Conservation (phyloP, 2,888 invertebrate species). For the Eulithis testata region DNA sequence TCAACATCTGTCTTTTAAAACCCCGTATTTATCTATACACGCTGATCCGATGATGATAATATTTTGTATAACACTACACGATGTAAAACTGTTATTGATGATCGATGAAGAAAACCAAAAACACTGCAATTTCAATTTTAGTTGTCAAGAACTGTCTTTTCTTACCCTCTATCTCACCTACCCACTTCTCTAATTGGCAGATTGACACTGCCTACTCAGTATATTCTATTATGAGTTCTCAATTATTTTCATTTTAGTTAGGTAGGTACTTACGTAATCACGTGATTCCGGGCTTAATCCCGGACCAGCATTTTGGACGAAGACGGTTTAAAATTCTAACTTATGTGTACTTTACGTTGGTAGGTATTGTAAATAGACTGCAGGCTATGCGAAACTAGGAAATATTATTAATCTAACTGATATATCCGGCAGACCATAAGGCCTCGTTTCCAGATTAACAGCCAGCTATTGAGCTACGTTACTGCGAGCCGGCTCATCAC, state of each 20-base stretch:
- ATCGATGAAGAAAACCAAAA: too few species aligned
- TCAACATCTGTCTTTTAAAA: not conserved
- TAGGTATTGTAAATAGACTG: too few species aligned
- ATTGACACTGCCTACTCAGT: slow-evolving; percentile 51
- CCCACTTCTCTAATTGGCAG: slow-evolving; percentile 66
- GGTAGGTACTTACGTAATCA: not conserved
- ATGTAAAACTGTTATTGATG: too few species aligned
- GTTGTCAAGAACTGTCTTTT: not conserved
- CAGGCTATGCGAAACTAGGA: too few species aligned
- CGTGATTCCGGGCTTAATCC: too few species aligned
- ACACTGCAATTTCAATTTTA: too few species aligned
- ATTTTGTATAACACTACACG: too few species aligned
- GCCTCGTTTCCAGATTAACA: slow-evolving; percentile 70
- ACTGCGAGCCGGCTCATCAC: slow-evolving; percentile 74
- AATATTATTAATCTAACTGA: slow-evolving; percentile 58
- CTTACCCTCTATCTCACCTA: slow-evolving; percentile 16
- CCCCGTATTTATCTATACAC: slow-evolving; percentile 14
- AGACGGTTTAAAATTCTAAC: too few species aligned
- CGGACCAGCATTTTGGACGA: too few species aligned
- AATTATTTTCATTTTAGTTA: slow-evolving; percentile 10
- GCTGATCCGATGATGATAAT: too few species aligned
- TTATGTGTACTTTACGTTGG: too few species aligned
- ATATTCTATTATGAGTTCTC: slow-evolving; percentile 41
- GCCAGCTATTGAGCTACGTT: slow-evolving; percentile 70
- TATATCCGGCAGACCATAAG: slow-evolving; percentile 58